phyloP scores from a whole-genome alignment of 2,888 invertebrate species.

The Cosmia pyralina region DNA sequence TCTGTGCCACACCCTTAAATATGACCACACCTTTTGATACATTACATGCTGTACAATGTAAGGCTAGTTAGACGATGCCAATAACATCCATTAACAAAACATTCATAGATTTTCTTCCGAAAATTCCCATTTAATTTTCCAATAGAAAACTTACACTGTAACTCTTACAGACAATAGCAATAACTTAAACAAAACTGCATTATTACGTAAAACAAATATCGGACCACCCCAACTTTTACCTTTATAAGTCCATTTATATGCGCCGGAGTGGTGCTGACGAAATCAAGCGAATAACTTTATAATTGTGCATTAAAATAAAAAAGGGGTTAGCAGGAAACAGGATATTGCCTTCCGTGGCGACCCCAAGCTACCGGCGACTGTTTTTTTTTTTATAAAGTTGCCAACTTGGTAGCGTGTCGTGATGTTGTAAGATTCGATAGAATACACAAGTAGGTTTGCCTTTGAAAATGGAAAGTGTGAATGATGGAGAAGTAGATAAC shows the following conservation, averaged over 20 bases:
- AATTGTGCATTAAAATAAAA: constrained; percentile 86
- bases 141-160: too few species aligned
- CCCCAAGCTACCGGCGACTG: constrained; percentile 77
- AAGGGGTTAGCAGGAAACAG: constrained; percentile 85
- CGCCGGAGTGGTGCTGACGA: constrained; percentile 73
- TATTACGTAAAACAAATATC: constrained; percentile 54
- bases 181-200: constrained; percentile 42
- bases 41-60: too few species aligned
- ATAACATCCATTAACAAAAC: too few species aligned
- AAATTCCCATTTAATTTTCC: neutral
- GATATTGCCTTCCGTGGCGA: constrained; percentile 88
- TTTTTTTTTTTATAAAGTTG: constrained; percentile 61
- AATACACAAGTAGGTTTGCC: constrained; percentile 54
- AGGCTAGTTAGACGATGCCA: too few species aligned
- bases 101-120: neutral
- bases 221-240: constrained; percentile 72
- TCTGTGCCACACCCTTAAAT: too few species aligned
- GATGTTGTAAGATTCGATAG: constrained; percentile 48
- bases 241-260: constrained; percentile 81
- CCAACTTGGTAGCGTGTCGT: constrained; percentile 67
- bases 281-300: constrained; percentile 87
- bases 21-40: too few species aligned
- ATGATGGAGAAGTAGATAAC: neutral
- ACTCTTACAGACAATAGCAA: constrained; percentile 8
- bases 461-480: constrained; percentile 45